phyloP scores from a whole-genome alignment of 2,888 invertebrate genomes.

The Glaucopsyche alexis region DNA sequence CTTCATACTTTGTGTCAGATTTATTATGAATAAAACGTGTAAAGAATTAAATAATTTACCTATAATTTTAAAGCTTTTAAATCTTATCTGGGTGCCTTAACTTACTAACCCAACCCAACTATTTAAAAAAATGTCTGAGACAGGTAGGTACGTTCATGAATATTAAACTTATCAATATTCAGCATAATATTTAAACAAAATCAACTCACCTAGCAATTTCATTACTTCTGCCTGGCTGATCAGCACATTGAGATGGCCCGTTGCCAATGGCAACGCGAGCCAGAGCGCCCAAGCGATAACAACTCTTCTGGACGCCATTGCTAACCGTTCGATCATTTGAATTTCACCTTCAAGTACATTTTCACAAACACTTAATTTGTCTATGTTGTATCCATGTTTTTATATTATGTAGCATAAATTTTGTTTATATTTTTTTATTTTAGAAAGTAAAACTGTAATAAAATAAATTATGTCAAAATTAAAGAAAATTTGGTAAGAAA shows the following conservation, averaged over 20 bases:
- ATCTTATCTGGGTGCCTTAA: too few relatives aligned
- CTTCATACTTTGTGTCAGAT: too few relatives aligned
- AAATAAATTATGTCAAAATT: too few relatives aligned
- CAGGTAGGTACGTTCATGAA: too few relatives aligned
- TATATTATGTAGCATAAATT: not conserved
- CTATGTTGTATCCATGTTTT: conserved; percentile 51
- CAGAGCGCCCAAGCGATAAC: conserved; percentile 68
- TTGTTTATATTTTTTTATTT: not conserved
- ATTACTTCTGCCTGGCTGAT: conserved; percentile 89
- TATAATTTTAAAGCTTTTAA: too few relatives aligned
- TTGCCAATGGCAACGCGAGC: conserved; percentile 77
- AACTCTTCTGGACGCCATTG: conserved; percentile 63
- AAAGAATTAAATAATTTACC: too few relatives aligned
- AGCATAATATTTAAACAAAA: conserved; percentile 33
- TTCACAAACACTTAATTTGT: conserved; percentile 43
- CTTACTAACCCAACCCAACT: too few relatives aligned
- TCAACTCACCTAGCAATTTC: conserved; percentile 86
- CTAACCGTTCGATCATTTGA: conserved; percentile 60
- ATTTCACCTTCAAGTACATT: conserved; percentile 65
- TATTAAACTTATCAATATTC: conserved; percentile 13
- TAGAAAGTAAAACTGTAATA: not conserved
- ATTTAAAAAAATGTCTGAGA: too few relatives aligned
- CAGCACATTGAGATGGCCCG: conserved; percentile 88
- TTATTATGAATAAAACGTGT: too few relatives aligned
- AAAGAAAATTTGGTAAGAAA: not conserved